Conservation (phyloP, 1,140 invertebrate species). For the Drosophila ohnishii region DNA sequence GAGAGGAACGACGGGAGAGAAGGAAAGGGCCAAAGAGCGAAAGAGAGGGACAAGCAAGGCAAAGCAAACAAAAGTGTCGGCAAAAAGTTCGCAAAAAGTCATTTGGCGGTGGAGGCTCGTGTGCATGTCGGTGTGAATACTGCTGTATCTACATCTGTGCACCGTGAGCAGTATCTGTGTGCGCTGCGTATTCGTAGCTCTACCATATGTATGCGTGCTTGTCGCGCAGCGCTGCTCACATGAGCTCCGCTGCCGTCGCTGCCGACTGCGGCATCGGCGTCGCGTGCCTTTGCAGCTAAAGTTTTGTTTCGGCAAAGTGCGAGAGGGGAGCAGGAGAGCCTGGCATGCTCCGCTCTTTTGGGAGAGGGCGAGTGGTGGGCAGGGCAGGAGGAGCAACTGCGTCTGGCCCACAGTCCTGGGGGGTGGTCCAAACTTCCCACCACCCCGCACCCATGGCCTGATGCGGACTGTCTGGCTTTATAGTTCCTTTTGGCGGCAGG, state of each 20-base stretch:
- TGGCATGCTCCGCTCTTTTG: conserved; percentile 25
- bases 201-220: conserved; percentile 50
- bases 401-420: conserved; percentile 37
- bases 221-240: conserved; percentile 48
- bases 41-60: conserved; percentile 33
- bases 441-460: background rate
- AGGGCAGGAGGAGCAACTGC: conserved; percentile 15
- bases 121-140: conserved; percentile 48
- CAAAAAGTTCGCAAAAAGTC: conserved; percentile 67
- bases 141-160: conserved; percentile 43
- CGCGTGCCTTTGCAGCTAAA: conserved; percentile 70
- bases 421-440: no score
- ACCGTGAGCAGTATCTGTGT: conserved; percentile 20
- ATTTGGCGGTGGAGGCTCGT: conserved; percentile 30
- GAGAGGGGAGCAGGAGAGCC: background rate
- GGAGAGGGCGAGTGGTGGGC: conserved; percentile 37
- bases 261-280: conserved; percentile 60
- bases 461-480: conserved; percentile 26
- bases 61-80: conserved; percentile 65
- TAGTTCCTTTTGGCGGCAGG: conserved; percentile 56
- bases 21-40: conserved; percentile 24
- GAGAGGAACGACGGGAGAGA: conserved; percentile 18
- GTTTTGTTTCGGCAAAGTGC: conserved; percentile 33
- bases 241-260: conserved; percentile 46
- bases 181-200: conserved; percentile 11